Evolutionary conservation across 2,888 invertebrate species (phyloP).

Genomic region (Leucophenga montana): DNA sequence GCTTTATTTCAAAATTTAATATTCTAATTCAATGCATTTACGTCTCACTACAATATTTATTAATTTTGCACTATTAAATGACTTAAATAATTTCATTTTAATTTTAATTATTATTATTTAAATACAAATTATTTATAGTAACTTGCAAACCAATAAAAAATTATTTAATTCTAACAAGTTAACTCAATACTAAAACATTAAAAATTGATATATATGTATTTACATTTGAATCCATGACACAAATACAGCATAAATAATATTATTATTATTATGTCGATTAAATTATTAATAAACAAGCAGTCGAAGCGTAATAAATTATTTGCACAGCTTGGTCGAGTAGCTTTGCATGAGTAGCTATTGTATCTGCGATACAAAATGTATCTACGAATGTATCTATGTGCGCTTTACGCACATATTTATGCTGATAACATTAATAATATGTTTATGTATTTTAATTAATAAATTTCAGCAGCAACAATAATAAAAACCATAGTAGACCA

Average conservation of each 20-base stretch:
- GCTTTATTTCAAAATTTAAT: too few relatives aligned
- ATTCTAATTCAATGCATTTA: too few relatives aligned
- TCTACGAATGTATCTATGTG: neutral
- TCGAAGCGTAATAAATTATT: neutral
- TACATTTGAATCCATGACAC: conserved; percentile 29
- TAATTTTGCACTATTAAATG: too few relatives aligned
- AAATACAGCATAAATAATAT: neutral
- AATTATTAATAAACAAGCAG: neutral
- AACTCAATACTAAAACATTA: conserved; percentile 40
- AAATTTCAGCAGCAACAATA: conserved; percentile 48
- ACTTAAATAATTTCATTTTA: neutral
- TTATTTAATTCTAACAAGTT: conserved; percentile 22
- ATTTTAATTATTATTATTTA: neutral
- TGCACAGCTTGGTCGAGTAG: neutral
- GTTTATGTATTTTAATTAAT: conserved; percentile 60
- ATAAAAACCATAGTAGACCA: neutral
- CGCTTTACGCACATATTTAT: too few relatives aligned
- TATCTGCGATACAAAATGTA: too few relatives aligned
- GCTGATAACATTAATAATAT: conserved; percentile 55
- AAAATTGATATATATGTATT: conserved; percentile 52
- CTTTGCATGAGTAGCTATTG: neutral
- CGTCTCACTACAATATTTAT: too few relatives aligned
- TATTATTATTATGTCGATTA: neutral
- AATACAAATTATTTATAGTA: neutral
- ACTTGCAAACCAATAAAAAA: conserved; percentile 3